Conservation (phyloP, 2,113 vertebrate genomes). For the Tupaia tana region DNA sequence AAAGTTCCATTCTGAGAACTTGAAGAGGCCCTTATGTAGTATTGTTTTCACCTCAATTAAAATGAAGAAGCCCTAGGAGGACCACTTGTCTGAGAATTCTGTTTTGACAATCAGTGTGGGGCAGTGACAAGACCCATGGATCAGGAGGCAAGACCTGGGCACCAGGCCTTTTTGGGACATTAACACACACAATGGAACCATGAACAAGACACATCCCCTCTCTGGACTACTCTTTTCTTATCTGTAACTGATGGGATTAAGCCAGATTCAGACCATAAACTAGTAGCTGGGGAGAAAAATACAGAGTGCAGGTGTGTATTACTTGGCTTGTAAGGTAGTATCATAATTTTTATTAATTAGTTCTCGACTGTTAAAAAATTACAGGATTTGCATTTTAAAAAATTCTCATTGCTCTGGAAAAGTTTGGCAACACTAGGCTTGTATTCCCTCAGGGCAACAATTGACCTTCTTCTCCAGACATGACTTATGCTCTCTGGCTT, state of each 20-base stretch:
- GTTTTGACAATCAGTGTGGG: not conserved
- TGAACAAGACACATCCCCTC: not conserved
- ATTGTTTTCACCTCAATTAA: not conserved
- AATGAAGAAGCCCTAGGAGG: not conserved
- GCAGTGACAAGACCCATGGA: not conserved
- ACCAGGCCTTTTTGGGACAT: not conserved
- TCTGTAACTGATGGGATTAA: not conserved
- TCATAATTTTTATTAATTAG: slow-evolving; percentile 37
- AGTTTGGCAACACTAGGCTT: not conserved
- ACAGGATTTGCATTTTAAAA: not conserved
- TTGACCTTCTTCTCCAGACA: slow-evolving; percentile 6
- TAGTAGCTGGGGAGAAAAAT: not conserved
- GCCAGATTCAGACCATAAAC: not conserved
- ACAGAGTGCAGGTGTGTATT: not conserved
- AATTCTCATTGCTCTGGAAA: slow-evolving; percentile 49
- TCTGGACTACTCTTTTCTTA: not conserved
- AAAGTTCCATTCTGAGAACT: not conserved
- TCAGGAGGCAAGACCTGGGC: not conserved
- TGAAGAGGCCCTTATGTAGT: not conserved
- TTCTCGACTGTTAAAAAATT: slow-evolving; percentile 30
- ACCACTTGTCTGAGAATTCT: not conserved
- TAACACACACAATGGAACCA: rapidly evolving
- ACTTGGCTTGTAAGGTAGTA: not conserved
- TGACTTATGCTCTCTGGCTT: not conserved
- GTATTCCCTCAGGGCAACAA: not conserved